Conservation (phyloP, 2,797 vertebrate species). For the Psittacula echo region DNA sequence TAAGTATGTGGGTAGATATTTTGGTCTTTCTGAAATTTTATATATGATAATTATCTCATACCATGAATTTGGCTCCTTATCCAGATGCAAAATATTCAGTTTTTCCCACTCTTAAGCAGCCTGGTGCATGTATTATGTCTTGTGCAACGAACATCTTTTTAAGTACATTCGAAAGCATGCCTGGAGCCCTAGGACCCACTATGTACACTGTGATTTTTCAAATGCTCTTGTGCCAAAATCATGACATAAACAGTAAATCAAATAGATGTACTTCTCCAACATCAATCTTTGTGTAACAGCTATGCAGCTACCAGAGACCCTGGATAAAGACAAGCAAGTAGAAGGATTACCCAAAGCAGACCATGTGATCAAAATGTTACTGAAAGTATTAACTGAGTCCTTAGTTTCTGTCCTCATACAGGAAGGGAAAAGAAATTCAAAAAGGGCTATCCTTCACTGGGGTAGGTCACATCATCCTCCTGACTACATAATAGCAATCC, state of each 20-base stretch:
- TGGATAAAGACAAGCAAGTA: not conserved
- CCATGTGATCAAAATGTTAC: not conserved
- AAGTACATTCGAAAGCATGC: not conserved
- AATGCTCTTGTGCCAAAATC: not conserved
- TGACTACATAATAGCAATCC: not conserved
- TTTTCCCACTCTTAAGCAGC: not conserved
- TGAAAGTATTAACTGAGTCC: not conserved
- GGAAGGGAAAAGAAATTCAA: not conserved
- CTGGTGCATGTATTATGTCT: not conserved
- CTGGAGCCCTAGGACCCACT: not conserved
- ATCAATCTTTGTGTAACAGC: not conserved
- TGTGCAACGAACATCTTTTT: not conserved
- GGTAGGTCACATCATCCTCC: not conserved
- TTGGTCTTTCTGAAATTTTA: slow-evolving; percentile 9
- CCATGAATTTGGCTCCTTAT: slow-evolving; percentile 4
- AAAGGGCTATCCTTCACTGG: not conserved
- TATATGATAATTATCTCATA: slow-evolving; percentile 17
- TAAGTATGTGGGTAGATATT: slow-evolving; percentile 4
- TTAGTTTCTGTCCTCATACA: not conserved
- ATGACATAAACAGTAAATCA: not conserved
- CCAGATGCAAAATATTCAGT: not conserved
- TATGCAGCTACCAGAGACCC: not conserved
- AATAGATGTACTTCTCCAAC: not conserved
- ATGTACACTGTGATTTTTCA: not conserved
- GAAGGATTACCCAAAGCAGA: not conserved